Percentiles rank a stretch among this genome's conserved stretches.
phyloP scores from a whole-genome alignment of 2,888 invertebrate species.

The Pollenia amentaria region DNA sequence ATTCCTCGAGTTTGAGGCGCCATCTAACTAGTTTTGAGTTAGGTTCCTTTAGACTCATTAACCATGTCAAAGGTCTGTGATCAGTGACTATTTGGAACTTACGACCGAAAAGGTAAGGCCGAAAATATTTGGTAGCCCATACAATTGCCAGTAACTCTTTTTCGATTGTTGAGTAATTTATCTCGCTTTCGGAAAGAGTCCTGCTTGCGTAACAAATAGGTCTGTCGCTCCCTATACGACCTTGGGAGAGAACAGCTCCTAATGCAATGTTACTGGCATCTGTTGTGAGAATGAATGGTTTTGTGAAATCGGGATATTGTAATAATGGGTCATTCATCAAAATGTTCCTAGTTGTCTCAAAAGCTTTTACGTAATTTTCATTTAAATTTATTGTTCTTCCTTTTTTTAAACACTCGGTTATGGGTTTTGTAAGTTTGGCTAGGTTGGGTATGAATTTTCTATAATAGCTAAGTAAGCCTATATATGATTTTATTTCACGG shows the following conservation, averaged over 20 bases:
- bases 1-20: constrained; percentile 31
- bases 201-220: background rate
- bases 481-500: constrained; percentile 35
- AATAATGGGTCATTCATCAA: constrained; percentile 64
- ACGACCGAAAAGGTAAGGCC: too few species aligned
- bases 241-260: background rate
- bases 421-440: constrained; percentile 49
- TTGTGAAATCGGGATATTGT: constrained; percentile 76
- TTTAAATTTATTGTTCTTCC: constrained; percentile 22
- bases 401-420: constrained; percentile 69
- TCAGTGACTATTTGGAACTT: constrained; percentile 27
- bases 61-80: constrained; percentile 28
- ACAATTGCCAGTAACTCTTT: background rate
- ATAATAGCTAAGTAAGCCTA: constrained; percentile 38
- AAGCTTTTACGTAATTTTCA: constrained; percentile 42
- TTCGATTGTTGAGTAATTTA: background rate
- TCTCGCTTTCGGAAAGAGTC: background rate
- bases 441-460: constrained; percentile 18
- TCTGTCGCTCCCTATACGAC: background rate
- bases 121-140: background rate
- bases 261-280: constrained; percentile 78
- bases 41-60: constrained; percentile 32
- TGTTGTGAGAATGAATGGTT: constrained; percentile 78
- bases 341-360: constrained; percentile 68
- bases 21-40: constrained; percentile 44